These are phyloP conservation scores for Phalanger gymnotis DNA, from an alignment of 2,797 vertebrate species.

Conservation along the genomic window DNA sequence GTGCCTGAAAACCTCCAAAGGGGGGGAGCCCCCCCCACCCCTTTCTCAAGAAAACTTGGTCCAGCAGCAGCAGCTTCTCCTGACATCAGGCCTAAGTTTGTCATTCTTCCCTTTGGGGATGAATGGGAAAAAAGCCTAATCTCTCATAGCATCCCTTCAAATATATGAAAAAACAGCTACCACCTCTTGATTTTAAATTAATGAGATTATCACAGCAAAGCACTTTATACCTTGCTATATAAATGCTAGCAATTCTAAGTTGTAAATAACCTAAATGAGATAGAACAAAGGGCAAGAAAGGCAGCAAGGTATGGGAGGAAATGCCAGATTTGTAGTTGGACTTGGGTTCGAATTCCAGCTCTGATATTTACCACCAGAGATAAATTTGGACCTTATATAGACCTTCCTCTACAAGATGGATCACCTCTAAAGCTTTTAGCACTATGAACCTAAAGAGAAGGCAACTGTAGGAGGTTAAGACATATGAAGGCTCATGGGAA, in stretches of 20 bases:
- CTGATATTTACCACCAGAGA: background rate
- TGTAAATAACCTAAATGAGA: background rate
- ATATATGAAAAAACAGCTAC: background rate
- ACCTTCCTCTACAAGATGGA: background rate
- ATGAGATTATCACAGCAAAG: background rate
- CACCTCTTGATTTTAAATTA: background rate
- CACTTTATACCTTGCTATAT: background rate
- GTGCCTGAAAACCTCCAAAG: background rate
- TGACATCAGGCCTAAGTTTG: background rate
- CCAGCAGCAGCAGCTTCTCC: background rate
- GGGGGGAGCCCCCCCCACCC: background rate
- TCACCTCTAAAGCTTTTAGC: background rate
- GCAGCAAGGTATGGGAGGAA: background rate
- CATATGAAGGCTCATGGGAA: background rate
- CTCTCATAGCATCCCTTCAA: background rate
- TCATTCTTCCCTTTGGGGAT: background rate
- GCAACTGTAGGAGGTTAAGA: background rate
- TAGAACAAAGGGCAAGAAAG: background rate
- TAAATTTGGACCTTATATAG: background rate
- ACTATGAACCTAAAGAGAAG: background rate
- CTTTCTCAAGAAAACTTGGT: background rate
- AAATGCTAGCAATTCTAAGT: background rate
- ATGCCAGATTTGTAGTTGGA: background rate
- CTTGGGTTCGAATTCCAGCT: background rate
- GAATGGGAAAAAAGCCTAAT: background rate